Conservation (phyloP, 2,113 vertebrate species). For the Kryptolebias marmoratus region DNA sequence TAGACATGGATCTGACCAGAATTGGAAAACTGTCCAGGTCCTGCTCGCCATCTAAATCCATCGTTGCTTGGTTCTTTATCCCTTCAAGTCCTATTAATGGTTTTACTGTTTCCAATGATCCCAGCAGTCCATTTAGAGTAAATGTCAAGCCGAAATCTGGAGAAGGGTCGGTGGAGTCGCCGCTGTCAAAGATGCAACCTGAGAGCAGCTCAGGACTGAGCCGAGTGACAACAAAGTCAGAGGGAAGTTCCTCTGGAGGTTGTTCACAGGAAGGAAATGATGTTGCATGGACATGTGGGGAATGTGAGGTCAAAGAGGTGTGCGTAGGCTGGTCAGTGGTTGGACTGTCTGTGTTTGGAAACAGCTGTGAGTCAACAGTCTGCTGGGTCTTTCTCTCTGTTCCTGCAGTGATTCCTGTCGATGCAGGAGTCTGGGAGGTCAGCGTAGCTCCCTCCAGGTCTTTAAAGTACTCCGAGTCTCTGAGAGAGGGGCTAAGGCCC, state of each 20-base stretch:
- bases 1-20: slow-evolving; percentile 82
- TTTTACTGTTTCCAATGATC: slow-evolving; percentile 40
- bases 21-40: slow-evolving; percentile 79
- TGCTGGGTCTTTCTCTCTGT: slow-evolving; percentile 4
- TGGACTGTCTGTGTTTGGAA: slow-evolving; percentile 14
- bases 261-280: slow-evolving; percentile 1
- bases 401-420: background rate
- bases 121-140: slow-evolving; percentile 53
- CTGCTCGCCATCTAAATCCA: slow-evolving; percentile 62
- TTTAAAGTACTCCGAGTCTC: slow-evolving; percentile 84
- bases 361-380: background rate
- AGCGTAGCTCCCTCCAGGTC: slow-evolving; percentile 75
- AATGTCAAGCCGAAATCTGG: slow-evolving; percentile 40
- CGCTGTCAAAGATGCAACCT: slow-evolving; percentile 32
- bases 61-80: background rate
- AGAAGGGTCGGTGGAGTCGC: slow-evolving; percentile 21
- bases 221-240: slow-evolving; percentile 51
- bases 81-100: slow-evolving; percentile 8
- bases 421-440: slow-evolving; percentile 3
- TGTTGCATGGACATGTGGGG: background rate
- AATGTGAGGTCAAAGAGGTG: slow-evolving; percentile 3
- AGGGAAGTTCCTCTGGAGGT: slow-evolving; percentile 25
- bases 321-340: background rate
- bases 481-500: slow-evolving; percentile 80
- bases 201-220: slow-evolving; percentile 23